phyloP scores from a whole-genome alignment of 2,797 vertebrate genomes.

The Lacerta bilineata region DNA sequence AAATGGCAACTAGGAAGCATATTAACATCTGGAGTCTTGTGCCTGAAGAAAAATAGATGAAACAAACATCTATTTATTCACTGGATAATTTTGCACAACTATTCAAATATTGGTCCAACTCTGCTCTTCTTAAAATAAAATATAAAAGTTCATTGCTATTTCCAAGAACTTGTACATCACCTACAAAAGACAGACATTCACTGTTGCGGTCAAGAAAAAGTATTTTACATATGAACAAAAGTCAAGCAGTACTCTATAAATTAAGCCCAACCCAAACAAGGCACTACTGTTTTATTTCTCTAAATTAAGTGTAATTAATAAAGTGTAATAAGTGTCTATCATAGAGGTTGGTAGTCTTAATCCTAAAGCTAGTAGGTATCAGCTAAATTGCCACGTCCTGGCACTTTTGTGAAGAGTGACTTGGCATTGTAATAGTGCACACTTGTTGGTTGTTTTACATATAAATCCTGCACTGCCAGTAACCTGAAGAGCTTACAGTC shows the following conservation, averaged over 20 bases:
- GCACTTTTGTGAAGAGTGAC: background rate
- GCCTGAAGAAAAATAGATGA: constrained; percentile 35
- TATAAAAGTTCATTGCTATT: background rate
- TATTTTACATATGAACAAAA: background rate
- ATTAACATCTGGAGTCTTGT: constrained; percentile 23
- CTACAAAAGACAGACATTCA: constrained; percentile 6
- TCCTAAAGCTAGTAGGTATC: background rate
- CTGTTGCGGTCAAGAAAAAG: constrained; percentile 22
- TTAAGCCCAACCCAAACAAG: background rate
- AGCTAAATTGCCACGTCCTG: constrained; percentile 12
- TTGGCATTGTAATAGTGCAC: background rate
- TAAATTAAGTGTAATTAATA: constrained; percentile 2
- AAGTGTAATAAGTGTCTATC: background rate
- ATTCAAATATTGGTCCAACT: background rate
- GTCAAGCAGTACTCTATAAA: rapidly evolving
- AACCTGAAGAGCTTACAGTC: constrained; percentile 38
- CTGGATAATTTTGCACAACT: background rate
- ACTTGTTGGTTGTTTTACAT: constrained; percentile 24
- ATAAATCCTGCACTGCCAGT: background rate
- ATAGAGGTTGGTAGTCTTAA: constrained; percentile 5
- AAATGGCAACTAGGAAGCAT: constrained; percentile 10
- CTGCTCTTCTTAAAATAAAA: background rate
- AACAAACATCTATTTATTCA: constrained; percentile 3
- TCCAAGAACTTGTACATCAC: background rate
- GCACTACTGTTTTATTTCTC: background rate